These are phyloP conservation scores for Spilarctia lutea DNA, from an alignment of 2,888 invertebrate genomes.

Conservation along the genomic window DNA sequence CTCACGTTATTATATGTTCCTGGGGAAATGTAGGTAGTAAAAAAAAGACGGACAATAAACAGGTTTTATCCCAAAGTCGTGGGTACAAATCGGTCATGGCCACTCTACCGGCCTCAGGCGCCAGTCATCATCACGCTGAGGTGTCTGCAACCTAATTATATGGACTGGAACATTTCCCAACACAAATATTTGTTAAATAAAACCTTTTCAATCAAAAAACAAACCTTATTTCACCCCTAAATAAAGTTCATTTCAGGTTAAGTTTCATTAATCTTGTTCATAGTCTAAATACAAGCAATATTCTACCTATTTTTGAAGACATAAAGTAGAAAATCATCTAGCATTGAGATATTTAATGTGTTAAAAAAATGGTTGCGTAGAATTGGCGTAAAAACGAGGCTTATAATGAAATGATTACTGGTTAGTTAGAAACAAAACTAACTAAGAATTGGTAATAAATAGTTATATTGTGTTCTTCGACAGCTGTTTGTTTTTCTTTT, in stretches of 20 bases:
- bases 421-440: constrained; percentile 78
- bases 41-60: not conserved
- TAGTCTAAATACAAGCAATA: constrained; percentile 61
- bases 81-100: constrained; percentile 47
- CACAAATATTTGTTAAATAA: constrained; percentile 75
- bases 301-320: constrained; percentile 37
- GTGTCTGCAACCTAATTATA: constrained; percentile 85
- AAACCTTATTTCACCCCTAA: constrained; percentile 12
- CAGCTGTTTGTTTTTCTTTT: constrained; percentile 83
- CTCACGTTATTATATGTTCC: not conserved
- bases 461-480: constrained; percentile 79
- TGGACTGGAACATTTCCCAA: constrained; percentile 74
- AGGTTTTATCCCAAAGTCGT: constrained; percentile 41
- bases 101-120: constrained; percentile 73
- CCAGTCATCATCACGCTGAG: constrained; percentile 78
- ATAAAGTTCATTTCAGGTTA: constrained; percentile 9
- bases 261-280: constrained; percentile 42
- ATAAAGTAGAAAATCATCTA: constrained; percentile 54
- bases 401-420: constrained; percentile 85
- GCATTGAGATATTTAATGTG: constrained; percentile 49
- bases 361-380: constrained; percentile 58
- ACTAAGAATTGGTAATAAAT: constrained; percentile 84
- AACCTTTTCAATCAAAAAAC: constrained; percentile 29
- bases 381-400: constrained; percentile 85
- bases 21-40: not conserved